phyloP scores from a whole-genome alignment of 2,797 vertebrate species.

The Aldrovandia affinis region DNA sequence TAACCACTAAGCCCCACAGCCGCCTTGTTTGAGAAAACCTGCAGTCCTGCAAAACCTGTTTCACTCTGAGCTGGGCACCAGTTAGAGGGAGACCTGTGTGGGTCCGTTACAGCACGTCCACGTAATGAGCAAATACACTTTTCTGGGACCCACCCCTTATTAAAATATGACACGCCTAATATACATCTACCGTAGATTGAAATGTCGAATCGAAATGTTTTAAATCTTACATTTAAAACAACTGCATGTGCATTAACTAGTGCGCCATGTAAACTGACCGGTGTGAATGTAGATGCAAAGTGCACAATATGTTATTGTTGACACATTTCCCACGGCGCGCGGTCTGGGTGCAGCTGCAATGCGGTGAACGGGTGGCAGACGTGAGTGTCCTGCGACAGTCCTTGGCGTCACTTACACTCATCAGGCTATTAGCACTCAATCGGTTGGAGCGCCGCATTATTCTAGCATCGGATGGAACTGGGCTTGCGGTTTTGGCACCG shows the following conservation, averaged over 20 bases:
- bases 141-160: no score
- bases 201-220: background rate
- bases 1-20: background rate
- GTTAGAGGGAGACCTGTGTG: no score
- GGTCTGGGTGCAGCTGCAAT: background rate
- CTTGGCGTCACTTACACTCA: background rate
- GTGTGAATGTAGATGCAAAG: background rate
- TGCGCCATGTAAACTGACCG: background rate
- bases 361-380: background rate
- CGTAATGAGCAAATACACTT: no score
- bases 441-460: background rate
- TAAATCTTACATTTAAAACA: background rate
- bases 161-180: no score
- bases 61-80: no score
- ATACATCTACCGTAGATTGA: no score
- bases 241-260: background rate
- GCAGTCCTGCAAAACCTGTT: no score
- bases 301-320: no score
- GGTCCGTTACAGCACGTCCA: background rate
- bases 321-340: background rate
- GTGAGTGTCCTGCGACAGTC: background rate
- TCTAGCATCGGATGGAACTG: slow-evolving; percentile 1
- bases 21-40: background rate
- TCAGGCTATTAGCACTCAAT: background rate
- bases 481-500: background rate